phyloP scores from a whole-genome alignment of 1,140 invertebrate species.

The Tyrophagus putrescentiae region DNA sequence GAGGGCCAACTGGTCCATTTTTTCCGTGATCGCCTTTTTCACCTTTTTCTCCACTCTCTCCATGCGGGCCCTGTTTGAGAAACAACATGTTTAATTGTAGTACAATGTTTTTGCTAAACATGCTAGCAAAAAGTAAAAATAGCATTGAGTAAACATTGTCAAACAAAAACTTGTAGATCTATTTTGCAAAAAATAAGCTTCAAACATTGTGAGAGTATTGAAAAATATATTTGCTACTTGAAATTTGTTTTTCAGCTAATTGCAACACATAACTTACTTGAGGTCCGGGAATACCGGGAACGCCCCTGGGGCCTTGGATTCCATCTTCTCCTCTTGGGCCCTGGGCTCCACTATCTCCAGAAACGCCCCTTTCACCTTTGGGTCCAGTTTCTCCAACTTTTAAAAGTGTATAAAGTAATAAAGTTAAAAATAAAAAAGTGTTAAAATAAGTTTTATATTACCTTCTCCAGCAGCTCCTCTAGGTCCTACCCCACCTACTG shows the following conservation, averaged over 20 bases:
- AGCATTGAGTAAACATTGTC: too few relatives aligned
- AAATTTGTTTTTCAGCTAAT: conserved; percentile 5
- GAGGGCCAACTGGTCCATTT: conserved; percentile 45
- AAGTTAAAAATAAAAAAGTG: not conserved
- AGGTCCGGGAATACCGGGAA: conserved; percentile 19
- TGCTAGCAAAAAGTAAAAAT: too few relatives aligned
- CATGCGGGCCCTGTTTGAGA: conserved; percentile 41
- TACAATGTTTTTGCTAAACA: too few relatives aligned
- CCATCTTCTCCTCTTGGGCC: conserved; percentile 55
- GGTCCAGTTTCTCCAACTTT: conserved; percentile 45
- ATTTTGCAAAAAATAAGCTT: too few relatives aligned
- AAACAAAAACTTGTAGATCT: too few relatives aligned
- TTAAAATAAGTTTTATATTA: conserved; percentile 48
- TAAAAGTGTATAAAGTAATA: not conserved
- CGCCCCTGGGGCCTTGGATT: conserved; percentile 35
- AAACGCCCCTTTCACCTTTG: conserved; percentile 32
- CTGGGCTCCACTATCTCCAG: conserved; percentile 42
- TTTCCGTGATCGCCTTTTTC: conserved; percentile 42
- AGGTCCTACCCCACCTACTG: conserved; percentile 52
- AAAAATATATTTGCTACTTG: too few relatives aligned
- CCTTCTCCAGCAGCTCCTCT: conserved; percentile 48
- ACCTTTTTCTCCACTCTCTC: conserved; percentile 50
- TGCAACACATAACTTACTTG: conserved; percentile 9
- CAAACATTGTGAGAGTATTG: too few relatives aligned
- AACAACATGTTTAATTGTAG: too few relatives aligned